These are phyloP conservation scores for Phymorhynchus buccinoides DNA, from an alignment of 1,140 invertebrate species.

Conservation along the genomic window DNA sequence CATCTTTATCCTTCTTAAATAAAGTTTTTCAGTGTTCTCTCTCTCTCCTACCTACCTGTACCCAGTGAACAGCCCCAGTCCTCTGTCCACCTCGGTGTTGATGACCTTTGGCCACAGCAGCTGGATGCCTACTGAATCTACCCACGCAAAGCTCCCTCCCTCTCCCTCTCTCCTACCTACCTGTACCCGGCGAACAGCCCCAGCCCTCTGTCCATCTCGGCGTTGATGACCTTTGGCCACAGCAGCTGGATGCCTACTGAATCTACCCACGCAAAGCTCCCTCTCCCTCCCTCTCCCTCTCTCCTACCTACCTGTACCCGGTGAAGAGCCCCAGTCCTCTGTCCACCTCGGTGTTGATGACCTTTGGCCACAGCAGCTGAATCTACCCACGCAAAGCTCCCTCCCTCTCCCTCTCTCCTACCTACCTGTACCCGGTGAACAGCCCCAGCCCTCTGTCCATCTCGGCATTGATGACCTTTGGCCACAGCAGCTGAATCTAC, in stretches of 20 bases:
- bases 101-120: constrained; percentile 89
- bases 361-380: constrained; percentile 95
- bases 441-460: constrained; percentile 86
- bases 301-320: constrained; percentile 58
- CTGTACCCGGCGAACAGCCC: constrained; percentile 78
- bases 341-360: constrained; percentile 59
- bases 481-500: constrained; percentile 93
- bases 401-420: constrained; percentile 88
- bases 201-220: constrained; percentile 71
- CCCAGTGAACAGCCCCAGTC: constrained; percentile 80
- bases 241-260: constrained; percentile 93
- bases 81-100: constrained; percentile 58
- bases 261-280: no score
- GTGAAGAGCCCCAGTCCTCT: constrained; percentile 80
- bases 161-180: constrained; percentile 89
- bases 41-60: constrained; percentile 84
- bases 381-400: no score
- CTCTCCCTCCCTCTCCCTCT: no score
- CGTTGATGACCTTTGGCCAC: constrained; percentile 85
- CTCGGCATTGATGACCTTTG: constrained; percentile 77
- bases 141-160: constrained; percentile 85
- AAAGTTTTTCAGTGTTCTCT: no score
- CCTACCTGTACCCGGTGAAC: constrained; percentile 77
- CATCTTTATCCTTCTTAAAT: no score
- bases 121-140: constrained; percentile 94